A percentile compares a stretch with the other conserved stretches of the same genome.
Conservation (phyloP, 2,888 invertebrate species). For the Ypsolopha sequella region DNA sequence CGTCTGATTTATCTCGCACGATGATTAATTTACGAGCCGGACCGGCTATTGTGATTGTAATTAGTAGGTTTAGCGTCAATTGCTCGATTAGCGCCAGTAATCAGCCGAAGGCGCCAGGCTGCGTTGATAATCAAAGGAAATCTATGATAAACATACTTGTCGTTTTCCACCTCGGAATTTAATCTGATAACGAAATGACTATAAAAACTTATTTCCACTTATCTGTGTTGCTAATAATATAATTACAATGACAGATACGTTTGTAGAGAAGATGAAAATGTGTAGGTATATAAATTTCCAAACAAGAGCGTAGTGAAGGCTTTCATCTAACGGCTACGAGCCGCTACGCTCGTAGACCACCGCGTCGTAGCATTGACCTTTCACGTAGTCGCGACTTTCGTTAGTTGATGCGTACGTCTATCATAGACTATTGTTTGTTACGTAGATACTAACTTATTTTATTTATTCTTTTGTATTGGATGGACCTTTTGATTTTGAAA, state of each 20-base stretch:
- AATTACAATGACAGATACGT: no score
- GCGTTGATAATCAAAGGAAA: slow-evolving; percentile 4
- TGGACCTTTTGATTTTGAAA: no score
- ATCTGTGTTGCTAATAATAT: no score
- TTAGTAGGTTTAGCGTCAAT: slow-evolving; percentile 35
- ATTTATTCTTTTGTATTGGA: no score
- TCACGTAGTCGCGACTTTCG: slow-evolving; percentile 22
- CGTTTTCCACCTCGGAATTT: no score
- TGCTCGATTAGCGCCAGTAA: slow-evolving; percentile 21
- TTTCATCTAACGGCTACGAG: slow-evolving; percentile 22
- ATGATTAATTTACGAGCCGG: slow-evolving; percentile 46
- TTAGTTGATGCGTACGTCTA: not conserved
- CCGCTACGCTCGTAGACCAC: slow-evolving; percentile 7
- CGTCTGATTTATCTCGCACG: slow-evolving; percentile 25
- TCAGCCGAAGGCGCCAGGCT: slow-evolving; percentile 11
- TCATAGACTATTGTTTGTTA: no score
- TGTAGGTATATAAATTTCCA: not conserved
- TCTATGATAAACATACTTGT: not conserved
- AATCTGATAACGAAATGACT: no score
- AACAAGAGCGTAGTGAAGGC: slow-evolving; percentile 28
- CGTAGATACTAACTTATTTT: no score
- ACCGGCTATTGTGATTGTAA: slow-evolving; percentile 32
- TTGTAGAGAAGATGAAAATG: not conserved
- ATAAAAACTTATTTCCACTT: no score
- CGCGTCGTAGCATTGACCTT: slow-evolving; percentile 41